Evolutionary conservation across 2,113 vertebrate species (phyloP), one percentile per base, ranked within the genome.

Genomic region (Cisticola juncidis): DNA sequence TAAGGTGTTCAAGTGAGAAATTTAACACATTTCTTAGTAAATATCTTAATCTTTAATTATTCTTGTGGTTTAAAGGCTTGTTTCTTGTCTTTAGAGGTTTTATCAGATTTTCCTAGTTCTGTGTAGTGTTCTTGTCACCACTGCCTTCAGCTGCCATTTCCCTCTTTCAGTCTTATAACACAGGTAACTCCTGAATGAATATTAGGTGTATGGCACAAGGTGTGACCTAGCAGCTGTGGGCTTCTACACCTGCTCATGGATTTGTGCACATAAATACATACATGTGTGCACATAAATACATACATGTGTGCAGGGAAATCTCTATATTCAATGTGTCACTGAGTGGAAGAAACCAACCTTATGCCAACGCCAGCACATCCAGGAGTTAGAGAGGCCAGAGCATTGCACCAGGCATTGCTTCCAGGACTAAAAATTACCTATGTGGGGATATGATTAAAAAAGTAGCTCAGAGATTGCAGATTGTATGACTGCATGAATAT

Each of bases 211-310:
- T 38, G 21, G 61, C 26, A 60, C 29, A 60, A 8, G 38, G 12
- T 85, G 28, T 60, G 35, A 62, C 38, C 24, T 70, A 25, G 14
- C 53, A 56, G 6, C 12, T 80, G 15, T 31, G 69, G 6, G 64
- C 35, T 85, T 77, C 36, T 77, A 31, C 21, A 20, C 2, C 0
- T 11, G 7, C n/a, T 16, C 10, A 35, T 70, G 29, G 40, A 53
- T 85, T 68, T 57, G 14, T 42, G 25, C 40, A 40, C 12, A 38
- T 7, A 56, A 77, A 65, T 23, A 17, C 7, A 20, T 22, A 23
- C 23, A n/a, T 1, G 1, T 16, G 33, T 1, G 1, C 22, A 83
- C n/a, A n/a, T n/a, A n/a, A 77, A 65, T 23, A 17, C 7, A 20
- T 22, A 23, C 23, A n/a, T 1, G 1, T 16, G 33, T 1, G 1